Evolutionary conservation across 92 coral and sea anemone genomes (phyloP).

Genomic region (Phymanthus crucifer): DNA sequence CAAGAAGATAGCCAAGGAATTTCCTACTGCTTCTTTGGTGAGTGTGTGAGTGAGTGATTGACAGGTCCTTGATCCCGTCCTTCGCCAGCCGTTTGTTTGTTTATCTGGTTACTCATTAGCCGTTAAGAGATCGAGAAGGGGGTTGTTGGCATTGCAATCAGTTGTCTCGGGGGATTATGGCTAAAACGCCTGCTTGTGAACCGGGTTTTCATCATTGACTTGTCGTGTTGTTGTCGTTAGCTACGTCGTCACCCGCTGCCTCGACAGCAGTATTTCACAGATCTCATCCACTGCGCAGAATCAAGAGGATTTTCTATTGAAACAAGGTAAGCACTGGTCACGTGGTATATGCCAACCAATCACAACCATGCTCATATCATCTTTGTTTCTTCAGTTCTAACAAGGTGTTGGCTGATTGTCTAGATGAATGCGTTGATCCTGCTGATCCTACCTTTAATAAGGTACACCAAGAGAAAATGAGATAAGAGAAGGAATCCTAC

Average conservation of each 20-base stretch:
- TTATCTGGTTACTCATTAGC: no score
- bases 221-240: constrained; percentile 40
- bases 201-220: no score
- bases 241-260: constrained; percentile 96
- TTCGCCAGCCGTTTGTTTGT: background rate
- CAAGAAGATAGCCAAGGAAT: constrained; percentile 72
- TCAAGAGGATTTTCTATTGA: constrained; percentile 77
- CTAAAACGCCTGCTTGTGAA: no score
- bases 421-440: constrained; percentile 76
- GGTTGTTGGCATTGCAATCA: no score
- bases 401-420: constrained; percentile 83
- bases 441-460: constrained; percentile 83
- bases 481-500: no score
- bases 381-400: constrained; percentile 77
- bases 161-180: no score
- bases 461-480: no score
- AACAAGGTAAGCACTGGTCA: constrained; percentile 58
- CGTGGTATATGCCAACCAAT: background rate
- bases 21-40: constrained; percentile 81
- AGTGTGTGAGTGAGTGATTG: constrained; percentile 22
- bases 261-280: constrained; percentile 76
- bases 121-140: no score
- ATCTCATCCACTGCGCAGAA: constrained; percentile 75
- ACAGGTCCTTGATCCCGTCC: no score
- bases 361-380: no score